These are phyloP conservation scores for Lasiurus borealis DNA, from an alignment of 2,113 vertebrate species.

Conservation along the genomic window DNA sequence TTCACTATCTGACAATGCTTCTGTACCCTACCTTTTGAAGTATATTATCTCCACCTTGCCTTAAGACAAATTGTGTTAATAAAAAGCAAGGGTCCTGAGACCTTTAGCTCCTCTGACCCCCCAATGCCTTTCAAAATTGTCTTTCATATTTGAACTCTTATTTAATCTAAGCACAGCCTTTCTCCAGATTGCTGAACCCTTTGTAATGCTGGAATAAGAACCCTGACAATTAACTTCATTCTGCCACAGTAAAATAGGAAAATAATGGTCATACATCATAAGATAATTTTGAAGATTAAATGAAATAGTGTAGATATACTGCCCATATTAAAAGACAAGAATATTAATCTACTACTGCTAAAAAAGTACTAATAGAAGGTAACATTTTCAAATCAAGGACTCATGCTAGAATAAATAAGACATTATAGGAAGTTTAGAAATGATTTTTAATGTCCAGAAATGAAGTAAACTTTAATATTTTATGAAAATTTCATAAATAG, in stretches of 20 bases:
- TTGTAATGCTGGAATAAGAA: too few species aligned
- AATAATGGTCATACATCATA: neutral
- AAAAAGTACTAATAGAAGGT: neutral
- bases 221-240: neutral
- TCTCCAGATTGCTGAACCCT: too few species aligned
- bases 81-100: too few species aligned
- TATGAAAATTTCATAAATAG: neutral
- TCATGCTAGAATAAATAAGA: neutral
- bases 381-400: neutral
- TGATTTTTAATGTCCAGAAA: neutral
- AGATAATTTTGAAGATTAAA: neutral
- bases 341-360: neutral
- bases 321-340: neutral
- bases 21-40: too few species aligned
- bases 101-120: too few species aligned
- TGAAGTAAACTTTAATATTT: neutral
- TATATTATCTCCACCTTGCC: too few species aligned
- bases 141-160: too few species aligned
- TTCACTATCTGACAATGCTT: too few species aligned
- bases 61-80: too few species aligned
- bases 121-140: too few species aligned
- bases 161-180: too few species aligned
- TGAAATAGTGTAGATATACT: neutral
- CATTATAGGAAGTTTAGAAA: neutral
- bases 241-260: neutral